Conservation (phyloP, 2,888 invertebrate species). For the Apamea epomidion region DNA sequence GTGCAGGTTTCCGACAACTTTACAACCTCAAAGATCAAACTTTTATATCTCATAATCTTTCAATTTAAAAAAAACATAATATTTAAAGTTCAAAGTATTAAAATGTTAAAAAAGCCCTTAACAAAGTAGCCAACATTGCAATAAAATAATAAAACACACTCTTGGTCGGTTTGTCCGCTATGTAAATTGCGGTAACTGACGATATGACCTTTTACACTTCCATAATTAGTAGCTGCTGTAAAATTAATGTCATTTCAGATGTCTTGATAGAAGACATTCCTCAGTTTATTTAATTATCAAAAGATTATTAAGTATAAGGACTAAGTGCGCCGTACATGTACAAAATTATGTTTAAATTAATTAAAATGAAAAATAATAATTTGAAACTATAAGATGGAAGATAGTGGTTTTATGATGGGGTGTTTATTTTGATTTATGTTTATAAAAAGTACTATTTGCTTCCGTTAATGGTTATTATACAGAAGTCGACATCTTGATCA, state of each 20-base stretch:
- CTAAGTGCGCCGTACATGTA: slow-evolving; percentile 10
- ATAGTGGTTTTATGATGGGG: slow-evolving; percentile 30
- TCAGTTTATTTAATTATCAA: slow-evolving; percentile 51
- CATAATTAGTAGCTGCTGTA: slow-evolving; percentile 62
- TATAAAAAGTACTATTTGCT: slow-evolving; percentile 33
- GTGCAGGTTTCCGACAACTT: background rate
- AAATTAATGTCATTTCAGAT: slow-evolving; percentile 65
- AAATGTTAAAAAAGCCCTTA: slow-evolving; percentile 25
- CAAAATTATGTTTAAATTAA: slow-evolving; percentile 59
- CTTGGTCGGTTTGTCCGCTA: slow-evolving; percentile 28
- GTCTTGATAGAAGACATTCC: slow-evolving; percentile 56
- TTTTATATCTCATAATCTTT: slow-evolving; percentile 10
- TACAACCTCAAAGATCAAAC: background rate
- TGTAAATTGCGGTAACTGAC: slow-evolving; percentile 67
- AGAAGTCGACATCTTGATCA: slow-evolving; percentile 38
- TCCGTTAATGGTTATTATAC: slow-evolving; percentile 23
- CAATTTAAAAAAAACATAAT: slow-evolving; percentile 19
- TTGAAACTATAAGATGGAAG: slow-evolving; percentile 50
- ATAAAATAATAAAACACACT: slow-evolving; percentile 56
- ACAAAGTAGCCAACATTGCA: slow-evolving; percentile 32
- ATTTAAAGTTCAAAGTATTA: slow-evolving; percentile 37
- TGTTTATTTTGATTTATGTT: slow-evolving; percentile 36
- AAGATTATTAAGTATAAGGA: slow-evolving; percentile 17
- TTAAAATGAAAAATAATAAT: slow-evolving; percentile 55
- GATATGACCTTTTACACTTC: slow-evolving; percentile 65